A percentile compares a stretch with the other conserved stretches of the same genome.
phyloP scores from a whole-genome alignment of 2,888 invertebrate species.

The Perizoma affinitatum region DNA sequence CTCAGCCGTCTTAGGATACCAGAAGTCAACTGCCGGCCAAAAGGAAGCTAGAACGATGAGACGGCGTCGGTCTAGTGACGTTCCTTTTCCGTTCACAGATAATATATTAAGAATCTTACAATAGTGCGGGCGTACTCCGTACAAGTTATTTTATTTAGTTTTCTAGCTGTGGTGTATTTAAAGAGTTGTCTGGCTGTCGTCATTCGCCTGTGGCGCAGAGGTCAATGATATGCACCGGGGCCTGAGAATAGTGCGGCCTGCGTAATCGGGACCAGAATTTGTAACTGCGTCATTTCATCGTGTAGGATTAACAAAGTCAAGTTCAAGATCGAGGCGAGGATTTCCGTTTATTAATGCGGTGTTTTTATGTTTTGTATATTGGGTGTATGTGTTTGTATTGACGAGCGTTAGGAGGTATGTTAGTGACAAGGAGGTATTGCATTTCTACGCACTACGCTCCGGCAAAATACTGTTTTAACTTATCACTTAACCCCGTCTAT shows the following conservation, averaged over 20 bases:
- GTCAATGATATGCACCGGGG: slow-evolving; percentile 43
- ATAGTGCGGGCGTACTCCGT: no score
- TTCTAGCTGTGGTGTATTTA: neutral
- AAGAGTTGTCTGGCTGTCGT: slow-evolving; percentile 1
- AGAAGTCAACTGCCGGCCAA: no score
- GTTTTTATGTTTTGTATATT: slow-evolving; percentile 11
- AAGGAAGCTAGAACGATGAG: no score
- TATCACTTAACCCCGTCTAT: no score
- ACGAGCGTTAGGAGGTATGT: no score
- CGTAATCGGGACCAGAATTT: slow-evolving; percentile 31
- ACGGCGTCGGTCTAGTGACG: no score
- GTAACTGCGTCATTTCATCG: slow-evolving; percentile 45
- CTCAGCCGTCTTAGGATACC: no score
- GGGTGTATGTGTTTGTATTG: slow-evolving; percentile 28
- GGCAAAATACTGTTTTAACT: no score
- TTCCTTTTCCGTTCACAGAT: no score
- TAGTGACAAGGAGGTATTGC: neutral
- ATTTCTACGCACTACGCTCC: neutral
- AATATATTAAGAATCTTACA: no score
- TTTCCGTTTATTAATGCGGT: slow-evolving; percentile 35
- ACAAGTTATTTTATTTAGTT: no score
- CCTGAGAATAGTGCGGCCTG: slow-evolving; percentile 33
- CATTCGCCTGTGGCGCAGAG: slow-evolving; percentile 27
- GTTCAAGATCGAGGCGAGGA: slow-evolving; percentile 53
- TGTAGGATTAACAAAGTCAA: slow-evolving; percentile 54